Conservation (phyloP, 2,888 invertebrate species). For the Drosophila peninsularis region DNA sequence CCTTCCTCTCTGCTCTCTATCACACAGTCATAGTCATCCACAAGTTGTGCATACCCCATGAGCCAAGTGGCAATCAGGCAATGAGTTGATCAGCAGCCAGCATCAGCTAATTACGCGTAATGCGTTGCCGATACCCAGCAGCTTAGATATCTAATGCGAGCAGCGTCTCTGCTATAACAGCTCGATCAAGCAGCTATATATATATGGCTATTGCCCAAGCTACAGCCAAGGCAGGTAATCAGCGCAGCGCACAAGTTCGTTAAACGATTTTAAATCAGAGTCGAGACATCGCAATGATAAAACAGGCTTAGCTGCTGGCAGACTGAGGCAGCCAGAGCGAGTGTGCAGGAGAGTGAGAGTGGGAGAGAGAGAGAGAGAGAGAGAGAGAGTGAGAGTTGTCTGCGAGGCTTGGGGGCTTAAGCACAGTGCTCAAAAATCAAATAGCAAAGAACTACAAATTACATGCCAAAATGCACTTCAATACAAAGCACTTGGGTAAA, state of each 20-base stretch:
- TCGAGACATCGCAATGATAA: conserved; percentile 51
- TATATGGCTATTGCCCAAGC: not conserved
- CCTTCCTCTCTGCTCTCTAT: not conserved
- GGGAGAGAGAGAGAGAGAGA: not conserved
- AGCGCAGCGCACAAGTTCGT: conserved; percentile 57
- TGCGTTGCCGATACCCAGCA: not conserved
- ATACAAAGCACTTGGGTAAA: conserved; percentile 81
- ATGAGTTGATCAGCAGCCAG: not conserved
- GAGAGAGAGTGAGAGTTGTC: not conserved
- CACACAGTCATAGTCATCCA: not conserved
- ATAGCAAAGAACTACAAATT: conserved; percentile 81
- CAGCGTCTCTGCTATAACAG: not conserved
- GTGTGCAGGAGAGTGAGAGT: not conserved
- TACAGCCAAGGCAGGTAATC: conserved; percentile 37
- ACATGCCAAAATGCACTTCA: conserved; percentile 82
- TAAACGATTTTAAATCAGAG: conserved; percentile 73
- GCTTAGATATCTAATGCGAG: not conserved
- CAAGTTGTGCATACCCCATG: not conserved
- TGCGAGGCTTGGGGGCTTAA: conserved; percentile 31
- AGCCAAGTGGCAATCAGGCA: not conserved
- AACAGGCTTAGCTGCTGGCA: conserved; percentile 43
- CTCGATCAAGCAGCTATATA: not conserved
- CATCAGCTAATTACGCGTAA: conserved; percentile 26
- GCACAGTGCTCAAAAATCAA: conserved; percentile 72
- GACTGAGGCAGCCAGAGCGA: conserved; percentile 1